These are phyloP conservation scores for Cryptophagus acutangulus DNA, from an alignment of 2,888 invertebrate genomes.

Conservation along the genomic window DNA sequence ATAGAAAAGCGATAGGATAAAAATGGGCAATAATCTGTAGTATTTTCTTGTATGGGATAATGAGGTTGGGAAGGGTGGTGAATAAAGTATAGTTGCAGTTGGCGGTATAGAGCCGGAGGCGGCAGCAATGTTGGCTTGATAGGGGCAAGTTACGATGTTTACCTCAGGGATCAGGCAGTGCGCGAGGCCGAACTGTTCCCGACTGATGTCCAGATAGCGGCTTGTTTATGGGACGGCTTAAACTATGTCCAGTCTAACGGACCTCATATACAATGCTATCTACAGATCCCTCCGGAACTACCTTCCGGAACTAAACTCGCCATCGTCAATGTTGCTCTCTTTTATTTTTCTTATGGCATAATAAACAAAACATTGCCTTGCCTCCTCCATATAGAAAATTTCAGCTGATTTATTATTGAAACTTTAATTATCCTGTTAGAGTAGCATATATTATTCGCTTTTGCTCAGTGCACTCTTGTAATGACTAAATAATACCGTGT, in stretches of 20 bases:
- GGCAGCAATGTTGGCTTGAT: slow-evolving; percentile 6
- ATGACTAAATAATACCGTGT: no score
- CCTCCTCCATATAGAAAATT: no score
- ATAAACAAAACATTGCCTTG: no score
- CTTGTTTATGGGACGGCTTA: slow-evolving; percentile 50
- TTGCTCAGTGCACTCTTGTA: no score
- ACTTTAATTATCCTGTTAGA: no score
- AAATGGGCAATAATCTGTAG: neutral
- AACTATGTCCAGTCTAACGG: slow-evolving; percentile 50
- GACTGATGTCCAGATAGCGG: slow-evolving; percentile 49
- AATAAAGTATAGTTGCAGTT: slow-evolving; percentile 1
- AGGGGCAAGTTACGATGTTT: slow-evolving; percentile 45
- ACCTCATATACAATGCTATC: slow-evolving; percentile 50
- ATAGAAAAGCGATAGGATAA: no score
- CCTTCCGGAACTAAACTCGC: slow-evolving; percentile 31
- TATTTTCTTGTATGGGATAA: neutral
- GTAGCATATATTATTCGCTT: no score
- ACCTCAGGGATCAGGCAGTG: slow-evolving; percentile 45
- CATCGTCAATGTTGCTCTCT: no score
- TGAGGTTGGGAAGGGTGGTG: neutral
- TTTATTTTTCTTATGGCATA: no score
- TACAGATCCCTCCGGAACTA: slow-evolving; percentile 46
- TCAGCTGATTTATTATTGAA: no score
- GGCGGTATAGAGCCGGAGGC: neutral
- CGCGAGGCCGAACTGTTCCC: slow-evolving; percentile 43